Conservation (phyloP, 2,888 invertebrate genomes). For the Colletes collaris region DNA sequence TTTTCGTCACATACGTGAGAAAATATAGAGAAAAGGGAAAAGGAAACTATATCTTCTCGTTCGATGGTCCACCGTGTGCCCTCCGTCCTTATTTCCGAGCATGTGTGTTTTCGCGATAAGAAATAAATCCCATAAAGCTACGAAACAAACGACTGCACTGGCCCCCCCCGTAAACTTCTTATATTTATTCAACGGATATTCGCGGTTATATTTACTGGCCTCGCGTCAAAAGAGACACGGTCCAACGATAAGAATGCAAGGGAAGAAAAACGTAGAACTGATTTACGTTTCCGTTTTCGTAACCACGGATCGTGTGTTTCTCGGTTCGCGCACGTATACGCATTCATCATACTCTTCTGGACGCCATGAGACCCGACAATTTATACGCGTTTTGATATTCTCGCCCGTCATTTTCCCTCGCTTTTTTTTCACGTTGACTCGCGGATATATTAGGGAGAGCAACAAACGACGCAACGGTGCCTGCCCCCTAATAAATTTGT, state of each 20-base stretch:
- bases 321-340: slow-evolving; percentile 54
- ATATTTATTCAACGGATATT: slow-evolving; percentile 51
- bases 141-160: background rate
- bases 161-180: slow-evolving; percentile 11
- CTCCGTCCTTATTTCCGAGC: background rate
- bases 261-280: slow-evolving; percentile 20
- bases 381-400: slow-evolving; percentile 76
- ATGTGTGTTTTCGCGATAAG: background rate
- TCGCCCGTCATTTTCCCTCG: slow-evolving; percentile 59
- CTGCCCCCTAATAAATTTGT: slow-evolving; percentile 76
- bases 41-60: background rate
- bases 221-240: slow-evolving; percentile 9
- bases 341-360: slow-evolving; percentile 68
- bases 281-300: slow-evolving; percentile 56
- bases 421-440: slow-evolving; percentile 36
- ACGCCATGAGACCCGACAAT: slow-evolving; percentile 65
- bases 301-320: slow-evolving; percentile 38
- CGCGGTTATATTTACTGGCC: slow-evolving; percentile 23
- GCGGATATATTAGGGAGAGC: slow-evolving; percentile 72
- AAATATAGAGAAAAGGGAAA: background rate
- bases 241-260: slow-evolving; percentile 19
- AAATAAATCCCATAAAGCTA: slow-evolving; percentile 1
- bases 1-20: background rate
- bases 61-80: background rate
- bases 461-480: slow-evolving; percentile 67